These are phyloP conservation scores for Cantharis flavilabris DNA, from an alignment of 2,888 invertebrate genomes.

Conservation along the genomic window DNA sequence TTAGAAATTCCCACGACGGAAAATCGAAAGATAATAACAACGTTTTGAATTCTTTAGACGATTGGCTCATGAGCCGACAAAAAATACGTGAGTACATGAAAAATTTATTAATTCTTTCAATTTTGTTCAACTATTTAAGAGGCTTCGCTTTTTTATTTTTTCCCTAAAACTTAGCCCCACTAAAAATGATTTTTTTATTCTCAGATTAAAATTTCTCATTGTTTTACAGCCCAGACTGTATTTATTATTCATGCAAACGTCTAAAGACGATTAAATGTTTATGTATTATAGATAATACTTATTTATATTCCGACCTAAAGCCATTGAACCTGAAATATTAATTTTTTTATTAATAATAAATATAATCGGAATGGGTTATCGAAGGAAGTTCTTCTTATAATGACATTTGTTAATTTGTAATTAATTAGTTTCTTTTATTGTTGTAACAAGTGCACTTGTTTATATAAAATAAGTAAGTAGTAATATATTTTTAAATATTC, in stretches of 20 bases:
- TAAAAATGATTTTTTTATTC: neutral
- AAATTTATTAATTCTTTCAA: neutral
- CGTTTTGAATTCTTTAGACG: constrained; percentile 58
- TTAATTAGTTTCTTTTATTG: neutral
- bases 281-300: neutral
- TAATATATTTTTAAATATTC: too few species aligned
- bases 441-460: neutral
- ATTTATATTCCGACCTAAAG: neutral
- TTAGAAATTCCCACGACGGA: constrained; percentile 57
- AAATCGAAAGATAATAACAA: constrained; percentile 52
- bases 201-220: neutral
- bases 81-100: constrained; percentile 54
- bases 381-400: neutral
- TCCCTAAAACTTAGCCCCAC: neutral
- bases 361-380: neutral
- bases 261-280: neutral
- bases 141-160: neutral
- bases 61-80: constrained; percentile 60
- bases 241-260: neutral
- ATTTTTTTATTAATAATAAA: neutral
- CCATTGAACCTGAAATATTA: neutral
- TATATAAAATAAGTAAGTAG: neutral
- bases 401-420: neutral
- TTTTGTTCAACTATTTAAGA: neutral
- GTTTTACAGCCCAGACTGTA: neutral